A percentile compares a stretch with the other conserved stretches of the same genome.
phyloP scores from a whole-genome alignment of 2,113 vertebrate species.

The Synodontis membranacea region DNA sequence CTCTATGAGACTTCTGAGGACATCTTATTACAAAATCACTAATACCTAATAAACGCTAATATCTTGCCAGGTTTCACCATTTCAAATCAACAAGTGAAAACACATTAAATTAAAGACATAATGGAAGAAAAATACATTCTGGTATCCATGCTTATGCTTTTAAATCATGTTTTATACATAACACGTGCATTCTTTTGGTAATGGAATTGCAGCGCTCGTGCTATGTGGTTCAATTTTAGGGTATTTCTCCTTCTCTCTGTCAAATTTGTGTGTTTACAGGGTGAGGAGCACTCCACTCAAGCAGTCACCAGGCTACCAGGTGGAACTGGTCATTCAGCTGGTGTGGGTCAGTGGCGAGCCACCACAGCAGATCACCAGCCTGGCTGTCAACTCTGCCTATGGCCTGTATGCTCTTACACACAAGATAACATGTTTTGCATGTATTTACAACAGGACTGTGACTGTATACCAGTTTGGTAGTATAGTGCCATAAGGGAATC shows the following conservation, averaged over 20 bases:
- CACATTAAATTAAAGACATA: background rate
- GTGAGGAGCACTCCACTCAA: slow-evolving; percentile 91
- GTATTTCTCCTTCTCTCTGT: background rate
- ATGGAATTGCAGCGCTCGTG: background rate
- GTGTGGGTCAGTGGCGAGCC: slow-evolving; percentile 97
- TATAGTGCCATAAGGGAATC: background rate
- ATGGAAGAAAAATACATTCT: background rate
- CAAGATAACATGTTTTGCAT: background rate
- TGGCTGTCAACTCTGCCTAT: slow-evolving; percentile 91
- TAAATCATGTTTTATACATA: background rate
- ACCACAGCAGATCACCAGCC: slow-evolving; percentile 95
- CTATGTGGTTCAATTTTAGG: slow-evolving; percentile 23
- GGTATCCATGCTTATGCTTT: background rate
- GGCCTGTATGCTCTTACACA: slow-evolving; percentile 83
- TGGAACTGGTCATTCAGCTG: slow-evolving; percentile 92
- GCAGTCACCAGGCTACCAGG: slow-evolving; percentile 94
- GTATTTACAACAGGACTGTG: background rate
- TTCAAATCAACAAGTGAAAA: background rate
- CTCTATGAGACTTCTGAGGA: background rate
- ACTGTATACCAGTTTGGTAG: background rate
- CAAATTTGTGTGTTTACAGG: slow-evolving; percentile 75
- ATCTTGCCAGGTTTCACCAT: background rate
- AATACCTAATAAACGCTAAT: background rate
- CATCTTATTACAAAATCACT: background rate
- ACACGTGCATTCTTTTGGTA: background rate